Evolutionary conservation across 2,888 invertebrate genomes (phyloP), one percentile per base, ranked within the genome.

Genomic region (Macaria liturata): DNA sequence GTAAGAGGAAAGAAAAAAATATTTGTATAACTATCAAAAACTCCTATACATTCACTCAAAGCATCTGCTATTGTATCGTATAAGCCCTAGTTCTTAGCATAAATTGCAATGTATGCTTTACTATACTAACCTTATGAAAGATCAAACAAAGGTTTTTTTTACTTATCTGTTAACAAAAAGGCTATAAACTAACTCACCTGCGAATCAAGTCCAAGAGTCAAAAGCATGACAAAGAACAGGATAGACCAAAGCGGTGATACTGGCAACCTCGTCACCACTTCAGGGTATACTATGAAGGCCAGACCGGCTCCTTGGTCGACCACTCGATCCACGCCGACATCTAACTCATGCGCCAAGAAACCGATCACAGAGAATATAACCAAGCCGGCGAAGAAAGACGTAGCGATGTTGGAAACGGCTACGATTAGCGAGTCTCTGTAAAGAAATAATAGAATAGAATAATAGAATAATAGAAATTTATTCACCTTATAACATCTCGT

Each of bases 221-320:
- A 86, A 39, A 96, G 86, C 96, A 96, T 96, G 54, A 95, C 93
- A 81, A 97, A 97, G 87, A 96, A 97, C 3, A 97, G 89, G 54
- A 96, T 92, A 4, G 97, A 95, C 96, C 97, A 97, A 6, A 97
- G 89, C 0, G 96, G 96, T 0, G 97, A 94, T 1, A 96, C 92
- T 0, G 97, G 96, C 62, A 97, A 85, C 61, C 95, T 93, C 0
- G 96, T 94, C 1, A 97, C 95, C 60, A 95, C 95, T 86, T 97
- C 97, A 0, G 97, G 96, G 77, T 97, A 96, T n/a, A 96, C 96
- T 61, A 97, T 95, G 75, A 97, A 97, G 0, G 96, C 96, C 64
- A 97, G 83, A 4, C 96, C 96, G 20, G 96, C 95, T 1, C 95
- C 96, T 75, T 96, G 95, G 70, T 90, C 95, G n/a, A 95, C 95